Percentiles rank a stretch among this genome's conserved stretches.
Conservation (phyloP, 2,797 vertebrate genomes). For the Phaenicophaeus curvirostris region DNA sequence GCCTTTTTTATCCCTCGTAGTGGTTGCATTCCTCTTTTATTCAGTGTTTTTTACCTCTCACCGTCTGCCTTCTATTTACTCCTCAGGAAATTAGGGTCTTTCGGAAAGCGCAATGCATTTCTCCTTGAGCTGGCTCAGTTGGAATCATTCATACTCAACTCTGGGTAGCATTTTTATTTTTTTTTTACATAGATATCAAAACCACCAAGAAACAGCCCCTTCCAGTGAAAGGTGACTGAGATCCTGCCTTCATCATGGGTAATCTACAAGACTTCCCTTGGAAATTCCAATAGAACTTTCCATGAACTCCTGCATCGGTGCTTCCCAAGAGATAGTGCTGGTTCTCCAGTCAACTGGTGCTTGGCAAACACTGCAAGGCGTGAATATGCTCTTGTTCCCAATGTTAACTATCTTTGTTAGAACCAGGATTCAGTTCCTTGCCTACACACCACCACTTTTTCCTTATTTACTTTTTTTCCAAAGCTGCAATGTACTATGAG, state of each 20-base stretch:
- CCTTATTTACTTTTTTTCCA: neutral
- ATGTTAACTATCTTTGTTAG: conserved; percentile 10
- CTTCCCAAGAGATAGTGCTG: neutral
- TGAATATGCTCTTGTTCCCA: neutral
- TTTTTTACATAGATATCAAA: neutral
- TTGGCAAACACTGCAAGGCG: neutral
- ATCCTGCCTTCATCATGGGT: neutral
- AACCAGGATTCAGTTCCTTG: neutral
- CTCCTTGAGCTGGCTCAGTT: neutral
- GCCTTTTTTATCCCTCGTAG: neutral
- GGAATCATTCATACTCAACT: neutral
- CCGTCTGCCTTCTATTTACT: neutral
- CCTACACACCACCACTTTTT: neutral
- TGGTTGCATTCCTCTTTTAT: neutral
- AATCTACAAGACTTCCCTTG: neutral
- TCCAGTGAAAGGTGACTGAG: neutral
- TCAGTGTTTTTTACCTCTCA: neutral
- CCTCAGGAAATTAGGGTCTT: conserved; percentile 23
- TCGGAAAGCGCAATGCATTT: conserved; percentile 6
- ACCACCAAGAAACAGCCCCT: neutral
- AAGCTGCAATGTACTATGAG: neutral
- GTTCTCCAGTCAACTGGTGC: neutral
- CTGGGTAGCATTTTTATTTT: neutral
- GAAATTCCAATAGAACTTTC: neutral
- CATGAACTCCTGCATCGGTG: neutral